A percentile compares a stretch with the other conserved stretches of the same genome.
These are phyloP conservation scores for Stratiomys singularior DNA, from an alignment of 2,888 invertebrate genomes.

Conservation along the genomic window DNA sequence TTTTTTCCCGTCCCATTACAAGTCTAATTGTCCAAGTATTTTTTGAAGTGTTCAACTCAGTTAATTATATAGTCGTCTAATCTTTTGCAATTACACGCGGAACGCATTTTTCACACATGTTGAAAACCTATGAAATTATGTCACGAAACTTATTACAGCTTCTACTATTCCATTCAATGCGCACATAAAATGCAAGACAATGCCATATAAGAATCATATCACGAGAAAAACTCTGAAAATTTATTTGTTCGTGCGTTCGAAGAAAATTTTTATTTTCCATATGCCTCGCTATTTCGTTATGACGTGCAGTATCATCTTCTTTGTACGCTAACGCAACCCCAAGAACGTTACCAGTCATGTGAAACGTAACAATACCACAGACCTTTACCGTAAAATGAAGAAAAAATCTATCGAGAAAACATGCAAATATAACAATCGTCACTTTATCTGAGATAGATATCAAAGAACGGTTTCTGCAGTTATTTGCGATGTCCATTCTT, in stretches of 20 bases:
- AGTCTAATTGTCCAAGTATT: constrained; percentile 10
- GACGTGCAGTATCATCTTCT: constrained; percentile 39
- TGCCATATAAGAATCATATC: not conserved
- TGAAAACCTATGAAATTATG: constrained; percentile 42
- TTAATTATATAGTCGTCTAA: constrained; percentile 5
- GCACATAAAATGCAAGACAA: not conserved
- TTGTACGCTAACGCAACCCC: constrained; percentile 5
- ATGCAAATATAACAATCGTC: constrained; percentile 1
- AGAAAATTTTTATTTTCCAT: not conserved
- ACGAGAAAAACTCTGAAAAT: not conserved
- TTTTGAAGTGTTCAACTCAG: not conserved
- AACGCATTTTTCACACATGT: constrained; percentile 25
- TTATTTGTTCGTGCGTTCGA: not conserved
- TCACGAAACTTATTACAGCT: constrained; percentile 15
- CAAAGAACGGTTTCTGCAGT: not conserved
- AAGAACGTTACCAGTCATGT: constrained; percentile 17
- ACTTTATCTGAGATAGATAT: constrained; percentile 1
- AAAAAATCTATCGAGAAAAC: constrained; percentile 8
- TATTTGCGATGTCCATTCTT: constrained; percentile 25
- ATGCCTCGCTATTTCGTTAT: not conserved
- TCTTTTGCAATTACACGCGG: constrained; percentile 18
- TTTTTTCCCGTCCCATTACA: constrained; percentile 3
- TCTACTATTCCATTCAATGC: not conserved
- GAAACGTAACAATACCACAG: constrained; percentile 10
- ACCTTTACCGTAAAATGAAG: not conserved